phyloP scores from a whole-genome alignment of 2,797 vertebrate genomes.

The Gobionotothen gibberifrons region DNA sequence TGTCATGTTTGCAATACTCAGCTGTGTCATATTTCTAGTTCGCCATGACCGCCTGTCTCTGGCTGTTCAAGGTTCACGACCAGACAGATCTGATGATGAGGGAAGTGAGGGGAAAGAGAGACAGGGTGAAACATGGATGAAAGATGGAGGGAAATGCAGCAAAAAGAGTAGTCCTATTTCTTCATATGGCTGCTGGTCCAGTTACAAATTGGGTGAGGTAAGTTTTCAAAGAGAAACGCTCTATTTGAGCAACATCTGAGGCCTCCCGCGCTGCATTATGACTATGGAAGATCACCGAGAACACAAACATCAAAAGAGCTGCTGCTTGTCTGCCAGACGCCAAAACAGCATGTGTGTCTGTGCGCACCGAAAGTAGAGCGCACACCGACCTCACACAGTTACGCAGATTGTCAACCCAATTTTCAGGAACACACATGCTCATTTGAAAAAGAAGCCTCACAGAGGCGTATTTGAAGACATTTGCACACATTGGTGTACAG shows the following conservation, averaged over 20 bases:
- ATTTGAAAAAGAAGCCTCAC: constrained; percentile 11
- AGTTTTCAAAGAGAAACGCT: constrained; percentile 50
- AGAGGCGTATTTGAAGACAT: constrained; percentile 37
- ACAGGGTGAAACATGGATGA: neutral
- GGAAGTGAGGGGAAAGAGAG: constrained; percentile 26
- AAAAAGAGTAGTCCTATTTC: constrained; percentile 12
- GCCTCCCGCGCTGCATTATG: constrained; percentile 33
- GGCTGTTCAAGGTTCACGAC: constrained; percentile 50
- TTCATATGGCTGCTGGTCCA: constrained; percentile 39
- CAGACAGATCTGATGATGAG: constrained; percentile 54
- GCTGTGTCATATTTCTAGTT: constrained; percentile 57
- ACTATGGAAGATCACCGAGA: constrained; percentile 33
- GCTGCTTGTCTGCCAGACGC: constrained; percentile 54
- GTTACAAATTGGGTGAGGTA: constrained; percentile 36
- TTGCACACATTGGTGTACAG: constrained; percentile 38
- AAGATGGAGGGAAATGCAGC: neutral
- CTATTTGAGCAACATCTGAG: constrained; percentile 55
- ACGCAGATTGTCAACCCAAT: constrained; percentile 56
- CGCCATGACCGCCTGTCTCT: constrained; percentile 50
- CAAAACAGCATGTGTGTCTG: constrained; percentile 28
- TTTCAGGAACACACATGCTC: constrained; percentile 42
- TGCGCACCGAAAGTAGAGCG: constrained; percentile 41
- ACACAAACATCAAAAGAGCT: constrained; percentile 63
- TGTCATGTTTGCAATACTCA: constrained; percentile 44
- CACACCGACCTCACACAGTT: constrained; percentile 29